Base-by-base conservation (phyloP, 2,888 invertebrate species). In the Danaus chrysippus region DNA sequence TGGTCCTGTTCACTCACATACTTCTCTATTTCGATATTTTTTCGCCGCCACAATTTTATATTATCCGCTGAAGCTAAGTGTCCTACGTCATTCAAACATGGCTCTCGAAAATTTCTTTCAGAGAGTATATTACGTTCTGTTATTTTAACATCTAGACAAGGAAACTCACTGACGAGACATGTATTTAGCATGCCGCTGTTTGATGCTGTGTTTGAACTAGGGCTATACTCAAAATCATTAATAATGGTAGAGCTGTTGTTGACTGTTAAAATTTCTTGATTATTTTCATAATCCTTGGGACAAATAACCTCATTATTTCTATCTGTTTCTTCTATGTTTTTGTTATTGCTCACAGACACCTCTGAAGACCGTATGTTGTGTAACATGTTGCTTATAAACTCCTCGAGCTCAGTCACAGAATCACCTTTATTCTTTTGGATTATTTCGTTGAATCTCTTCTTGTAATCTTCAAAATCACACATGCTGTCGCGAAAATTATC, bases 351-450 rank as follows among this genome's bases (percentile, higher is more conserved):
- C 10, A 71, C 58, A 3, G 74, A 70, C 10, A 76, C 77, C 10
- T 84, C 83, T 0, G 83, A 78, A 1, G 83, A 81, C 67, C 80
- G 76, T n/a, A 87, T 84, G 58, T 85, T 77, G 10, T 84, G 81
- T 65, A 89, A 81, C 78, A 87, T 83, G 44, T 87, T 86, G 69
- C 77, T 85, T 54, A 88, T 82, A 61, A 89, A 87, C 1, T 81
- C 76, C 70, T 87, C 86, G 86, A 87, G 86, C 58, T 85, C 84
- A 9, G 69, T 71, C 0, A 86, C 60, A 1, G 82, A 78, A 5
- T 84, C 82, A 1, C 76, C 79, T 42, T 74, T 76, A 65, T 77
- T 84, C 62, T 80, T 86, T 6, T 72, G 71, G 42, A 89, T 67
- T 56, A 89, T 87, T 3, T 83, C 83, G n/a, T 84, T 70, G 68